A percentile compares a stretch with the other conserved stretches of the same genome.
Conservation (phyloP, 2,113 vertebrate species). For the Sebastes fasciatus region DNA sequence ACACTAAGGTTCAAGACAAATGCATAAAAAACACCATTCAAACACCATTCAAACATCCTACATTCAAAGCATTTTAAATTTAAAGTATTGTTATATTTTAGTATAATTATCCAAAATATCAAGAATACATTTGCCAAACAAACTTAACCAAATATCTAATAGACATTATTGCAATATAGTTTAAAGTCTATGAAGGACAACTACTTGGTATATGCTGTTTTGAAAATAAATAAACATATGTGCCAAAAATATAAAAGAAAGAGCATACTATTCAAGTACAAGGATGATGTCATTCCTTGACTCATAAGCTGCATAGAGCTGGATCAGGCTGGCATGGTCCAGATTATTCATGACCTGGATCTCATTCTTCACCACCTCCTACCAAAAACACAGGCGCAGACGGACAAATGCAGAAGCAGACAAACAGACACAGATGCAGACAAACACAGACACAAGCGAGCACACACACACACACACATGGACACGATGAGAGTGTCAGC, state of each 20-base stretch:
- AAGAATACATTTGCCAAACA: neutral
- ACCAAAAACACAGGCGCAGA: conserved; percentile 69
- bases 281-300: conserved; percentile 94
- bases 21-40: neutral
- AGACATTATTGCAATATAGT: neutral
- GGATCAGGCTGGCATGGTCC: conserved; percentile 95
- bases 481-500: conserved; percentile 70
- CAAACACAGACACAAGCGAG: conserved; percentile 21
- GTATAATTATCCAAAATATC: neutral
- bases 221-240: conserved; percentile 13
- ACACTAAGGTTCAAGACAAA: conserved; percentile 72
- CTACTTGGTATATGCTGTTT: neutral
- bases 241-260: conserved; percentile 74
- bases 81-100: neutral
- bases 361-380: conserved; percentile 97
- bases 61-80: neutral
- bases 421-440: conserved; percentile 1
- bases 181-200: neutral
- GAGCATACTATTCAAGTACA: conserved; percentile 97
- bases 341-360: conserved; percentile 98
- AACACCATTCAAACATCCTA: neutral
- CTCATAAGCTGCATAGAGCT: conserved; percentile 97
- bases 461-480: conserved; percentile 9
- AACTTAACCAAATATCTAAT: neutral
- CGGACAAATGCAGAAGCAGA: conserved; percentile 5